Conservation (phyloP, 2,113 vertebrate genomes). For the Coregonus clupeaformis region DNA sequence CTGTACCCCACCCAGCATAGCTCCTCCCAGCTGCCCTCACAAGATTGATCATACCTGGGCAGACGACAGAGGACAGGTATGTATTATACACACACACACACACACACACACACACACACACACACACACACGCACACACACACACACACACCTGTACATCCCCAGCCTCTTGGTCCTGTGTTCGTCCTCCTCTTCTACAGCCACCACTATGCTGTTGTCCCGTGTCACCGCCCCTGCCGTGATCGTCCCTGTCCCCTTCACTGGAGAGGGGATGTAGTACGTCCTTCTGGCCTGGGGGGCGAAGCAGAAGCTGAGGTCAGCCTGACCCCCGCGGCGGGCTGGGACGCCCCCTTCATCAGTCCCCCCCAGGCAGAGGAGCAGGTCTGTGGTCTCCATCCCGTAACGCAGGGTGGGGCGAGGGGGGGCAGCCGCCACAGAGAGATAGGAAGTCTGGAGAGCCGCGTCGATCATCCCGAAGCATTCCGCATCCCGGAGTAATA, state of each 20-base stretch:
- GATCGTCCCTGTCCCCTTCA: slow-evolving; percentile 74
- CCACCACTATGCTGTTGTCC: slow-evolving; percentile 81
- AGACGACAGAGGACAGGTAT: background rate
- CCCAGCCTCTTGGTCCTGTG: slow-evolving; percentile 80
- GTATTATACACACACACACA: slow-evolving; percentile 14
- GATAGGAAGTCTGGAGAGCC: slow-evolving; percentile 70
- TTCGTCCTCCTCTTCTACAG: slow-evolving; percentile 81
- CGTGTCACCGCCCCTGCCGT: slow-evolving; percentile 80
- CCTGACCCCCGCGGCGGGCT: slow-evolving; percentile 75
- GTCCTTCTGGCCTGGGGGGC: slow-evolving; percentile 73
- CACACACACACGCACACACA: slow-evolving; percentile 57
- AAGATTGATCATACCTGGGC: slow-evolving; percentile 78
- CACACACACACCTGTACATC: slow-evolving; percentile 81
- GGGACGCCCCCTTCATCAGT: slow-evolving; percentile 71
- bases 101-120: slow-evolving; percentile 20
- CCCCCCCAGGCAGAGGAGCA: slow-evolving; percentile 87
- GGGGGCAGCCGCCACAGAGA: slow-evolving; percentile 66
- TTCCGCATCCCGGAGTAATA: slow-evolving; percentile 74
- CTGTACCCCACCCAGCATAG: slow-evolving; percentile 79
- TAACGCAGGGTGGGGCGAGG: slow-evolving; percentile 79
- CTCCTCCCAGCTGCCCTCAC: slow-evolving; percentile 81
- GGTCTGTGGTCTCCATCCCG: slow-evolving; percentile 86
- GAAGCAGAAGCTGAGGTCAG: slow-evolving; percentile 86
- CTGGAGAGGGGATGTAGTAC: slow-evolving; percentile 85
- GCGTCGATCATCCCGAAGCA: slow-evolving; percentile 69